These are phyloP conservation scores for Drosophila rufa DNA, from an alignment of 1,140 invertebrate genomes.

Conservation along the genomic window DNA sequence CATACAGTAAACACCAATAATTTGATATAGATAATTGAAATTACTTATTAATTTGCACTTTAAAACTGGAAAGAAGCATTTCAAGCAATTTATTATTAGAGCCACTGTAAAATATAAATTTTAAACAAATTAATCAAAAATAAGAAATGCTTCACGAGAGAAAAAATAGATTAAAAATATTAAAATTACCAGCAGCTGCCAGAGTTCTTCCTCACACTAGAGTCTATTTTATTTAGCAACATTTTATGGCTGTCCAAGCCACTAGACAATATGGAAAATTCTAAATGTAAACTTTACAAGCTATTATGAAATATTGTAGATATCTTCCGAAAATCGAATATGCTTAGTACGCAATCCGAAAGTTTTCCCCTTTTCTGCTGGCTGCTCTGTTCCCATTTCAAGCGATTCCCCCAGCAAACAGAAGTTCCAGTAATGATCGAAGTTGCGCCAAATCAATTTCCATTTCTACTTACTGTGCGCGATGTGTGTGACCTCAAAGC, in stretches of 20 bases:
- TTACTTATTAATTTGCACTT: background rate
- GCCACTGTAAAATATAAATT: background rate
- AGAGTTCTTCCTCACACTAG: background rate
- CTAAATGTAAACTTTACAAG: slow-evolving; percentile 21
- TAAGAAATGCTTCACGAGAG: background rate
- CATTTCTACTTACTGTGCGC: slow-evolving; percentile 32
- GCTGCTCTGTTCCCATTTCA: slow-evolving; percentile 16
- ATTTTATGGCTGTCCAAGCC: slow-evolving; percentile 5
- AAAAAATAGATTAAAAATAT: background rate
- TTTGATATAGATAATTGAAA: background rate
- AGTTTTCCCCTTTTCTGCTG: background rate
- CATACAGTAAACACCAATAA: background rate
- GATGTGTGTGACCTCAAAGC: slow-evolving; percentile 52
- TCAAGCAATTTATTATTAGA: background rate
- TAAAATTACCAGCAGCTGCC: background rate
- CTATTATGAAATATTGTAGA: slow-evolving; percentile 13
- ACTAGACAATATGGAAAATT: background rate
- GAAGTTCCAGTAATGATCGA: slow-evolving; percentile 21
- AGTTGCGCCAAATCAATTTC: slow-evolving; percentile 53
- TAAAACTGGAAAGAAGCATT: background rate
- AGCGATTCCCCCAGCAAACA: slow-evolving; percentile 7
- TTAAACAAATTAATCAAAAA: background rate
- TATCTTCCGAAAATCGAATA: background rate
- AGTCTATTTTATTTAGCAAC: slow-evolving; percentile 1
- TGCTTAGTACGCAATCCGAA: slow-evolving; percentile 9